A percentile compares a stretch with the other conserved stretches of the same genome.
phyloP scores from a whole-genome alignment of 2,888 invertebrate species.

The Ormyrus nitidulus region DNA sequence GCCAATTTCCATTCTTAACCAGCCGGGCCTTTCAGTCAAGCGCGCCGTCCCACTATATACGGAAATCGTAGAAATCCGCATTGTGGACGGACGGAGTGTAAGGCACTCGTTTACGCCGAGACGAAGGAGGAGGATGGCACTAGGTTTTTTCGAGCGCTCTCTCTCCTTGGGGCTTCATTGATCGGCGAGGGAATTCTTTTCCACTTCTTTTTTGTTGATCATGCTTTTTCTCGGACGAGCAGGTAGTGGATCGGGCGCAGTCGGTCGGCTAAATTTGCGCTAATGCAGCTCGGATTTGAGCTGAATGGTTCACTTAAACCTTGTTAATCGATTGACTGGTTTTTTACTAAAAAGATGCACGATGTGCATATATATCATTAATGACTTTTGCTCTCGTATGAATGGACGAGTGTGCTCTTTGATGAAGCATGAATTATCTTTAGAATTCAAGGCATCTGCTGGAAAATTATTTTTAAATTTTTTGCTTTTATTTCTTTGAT shows the following conservation, averaged over 20 bases:
- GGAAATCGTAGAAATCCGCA: constrained; percentile 14
- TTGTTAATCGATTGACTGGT: constrained; percentile 49
- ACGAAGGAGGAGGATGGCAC: background rate
- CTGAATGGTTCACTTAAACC: constrained; percentile 51
- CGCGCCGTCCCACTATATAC: constrained; percentile 6
- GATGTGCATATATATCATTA: constrained; percentile 5
- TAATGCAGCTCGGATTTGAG: constrained; percentile 42
- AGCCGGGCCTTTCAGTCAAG: background rate
- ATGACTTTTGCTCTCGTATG: background rate
- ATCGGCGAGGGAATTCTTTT: background rate
- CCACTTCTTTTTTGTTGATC: background rate
- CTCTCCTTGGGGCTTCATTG: background rate
- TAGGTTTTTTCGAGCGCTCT: background rate
- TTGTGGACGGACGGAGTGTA: background rate
- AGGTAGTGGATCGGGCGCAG: constrained; percentile 4
- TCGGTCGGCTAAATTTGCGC: background rate
- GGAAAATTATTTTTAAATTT: constrained; percentile 5
- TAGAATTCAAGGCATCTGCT: constrained; percentile 3
- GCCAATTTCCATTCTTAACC: constrained; percentile 43
- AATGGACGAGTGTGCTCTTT: background rate
- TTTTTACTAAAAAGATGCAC: constrained; percentile 15
- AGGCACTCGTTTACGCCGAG: background rate
- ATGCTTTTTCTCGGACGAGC: background rate
- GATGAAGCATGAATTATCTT: background rate
- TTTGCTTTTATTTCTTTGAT: background rate